Evolutionary conservation across 2,797 vertebrate species (phyloP).

Genomic region (Xyrichtys novacula): DNA sequence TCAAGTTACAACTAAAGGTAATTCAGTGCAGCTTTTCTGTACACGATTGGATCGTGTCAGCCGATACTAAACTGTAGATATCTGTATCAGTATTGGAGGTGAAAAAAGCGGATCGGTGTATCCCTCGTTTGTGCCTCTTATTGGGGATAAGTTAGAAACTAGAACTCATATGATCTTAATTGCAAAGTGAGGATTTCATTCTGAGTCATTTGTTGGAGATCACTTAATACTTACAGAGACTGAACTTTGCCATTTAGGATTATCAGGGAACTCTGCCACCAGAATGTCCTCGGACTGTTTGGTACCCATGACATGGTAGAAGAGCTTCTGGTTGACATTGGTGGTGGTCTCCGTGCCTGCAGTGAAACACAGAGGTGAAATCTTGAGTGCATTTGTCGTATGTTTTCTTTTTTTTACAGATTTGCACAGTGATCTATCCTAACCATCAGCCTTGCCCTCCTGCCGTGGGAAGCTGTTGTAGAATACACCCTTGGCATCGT

Average conservation of each 20-base stretch:
- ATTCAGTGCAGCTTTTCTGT: too few species aligned
- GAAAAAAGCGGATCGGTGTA: too few species aligned
- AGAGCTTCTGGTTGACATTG: conserved; percentile 87
- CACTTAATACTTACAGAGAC: conserved; percentile 64
- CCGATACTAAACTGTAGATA: too few species aligned
- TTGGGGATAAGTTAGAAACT: too few species aligned
- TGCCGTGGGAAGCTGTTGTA: conserved; percentile 85
- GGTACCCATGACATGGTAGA: conserved; percentile 83
- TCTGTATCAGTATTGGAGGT: too few species aligned
- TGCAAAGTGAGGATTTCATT: too few species aligned
- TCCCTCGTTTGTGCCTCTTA: too few species aligned
- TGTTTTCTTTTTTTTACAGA: neutral
- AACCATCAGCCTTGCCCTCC: conserved; percentile 83
- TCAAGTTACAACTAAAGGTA: too few species aligned
- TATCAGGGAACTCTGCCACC: conserved; percentile 83
- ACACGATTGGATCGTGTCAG: too few species aligned
- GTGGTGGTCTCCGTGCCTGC: conserved; percentile 85
- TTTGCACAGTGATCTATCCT: neutral
- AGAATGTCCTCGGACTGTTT: conserved; percentile 82
- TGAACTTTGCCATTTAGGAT: conserved; percentile 85
- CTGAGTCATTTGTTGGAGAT: neutral
- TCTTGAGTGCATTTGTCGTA: neutral
- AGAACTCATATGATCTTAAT: too few species aligned
- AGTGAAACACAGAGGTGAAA: conserved; percentile 5
- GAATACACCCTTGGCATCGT: conserved; percentile 84